phyloP scores from a whole-genome alignment of 2,888 invertebrate species.

The Brachyptera risi region DNA sequence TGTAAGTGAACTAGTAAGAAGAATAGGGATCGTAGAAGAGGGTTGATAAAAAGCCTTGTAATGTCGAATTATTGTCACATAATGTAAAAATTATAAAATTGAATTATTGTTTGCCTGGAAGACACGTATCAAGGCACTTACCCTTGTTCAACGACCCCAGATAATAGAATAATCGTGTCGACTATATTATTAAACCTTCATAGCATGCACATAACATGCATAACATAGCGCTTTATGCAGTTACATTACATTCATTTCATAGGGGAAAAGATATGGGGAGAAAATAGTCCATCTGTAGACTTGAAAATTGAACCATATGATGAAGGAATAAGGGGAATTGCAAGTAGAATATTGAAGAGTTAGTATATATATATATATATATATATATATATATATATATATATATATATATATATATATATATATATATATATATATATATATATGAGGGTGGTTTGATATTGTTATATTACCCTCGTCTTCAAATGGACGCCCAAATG shows the following conservation, averaged over 20 bases:
- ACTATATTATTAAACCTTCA: slow-evolving; percentile 24
- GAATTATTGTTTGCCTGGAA: not conserved
- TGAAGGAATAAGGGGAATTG: not conserved
- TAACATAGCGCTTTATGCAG: slow-evolving; percentile 6
- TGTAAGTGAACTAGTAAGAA: too few species aligned
- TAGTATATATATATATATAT: too few species aligned
- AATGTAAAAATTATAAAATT: not conserved
- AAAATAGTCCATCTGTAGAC: not conserved
- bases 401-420: too few species aligned
- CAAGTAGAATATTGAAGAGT: not conserved
- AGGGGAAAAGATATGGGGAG: not conserved
- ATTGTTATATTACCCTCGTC: slow-evolving; percentile 3
- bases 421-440: too few species aligned
- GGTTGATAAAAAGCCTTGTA: too few species aligned
- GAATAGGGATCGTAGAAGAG: too few species aligned
- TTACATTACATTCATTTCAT: not conserved
- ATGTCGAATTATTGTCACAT: not conserved
- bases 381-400: too few species aligned
- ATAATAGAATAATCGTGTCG: slow-evolving; percentile 22
- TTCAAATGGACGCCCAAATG: slow-evolving; percentile 28
- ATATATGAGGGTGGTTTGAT: too few species aligned
- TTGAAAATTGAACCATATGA: slow-evolving; percentile 17
- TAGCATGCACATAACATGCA: slow-evolving; percentile 1
- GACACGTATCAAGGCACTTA: slow-evolving; percentile 3
- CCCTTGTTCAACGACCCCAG: not conserved